Evolutionary conservation across 2,113 vertebrate species (phyloP).

Genomic region (Menura novaehollandiae): DNA sequence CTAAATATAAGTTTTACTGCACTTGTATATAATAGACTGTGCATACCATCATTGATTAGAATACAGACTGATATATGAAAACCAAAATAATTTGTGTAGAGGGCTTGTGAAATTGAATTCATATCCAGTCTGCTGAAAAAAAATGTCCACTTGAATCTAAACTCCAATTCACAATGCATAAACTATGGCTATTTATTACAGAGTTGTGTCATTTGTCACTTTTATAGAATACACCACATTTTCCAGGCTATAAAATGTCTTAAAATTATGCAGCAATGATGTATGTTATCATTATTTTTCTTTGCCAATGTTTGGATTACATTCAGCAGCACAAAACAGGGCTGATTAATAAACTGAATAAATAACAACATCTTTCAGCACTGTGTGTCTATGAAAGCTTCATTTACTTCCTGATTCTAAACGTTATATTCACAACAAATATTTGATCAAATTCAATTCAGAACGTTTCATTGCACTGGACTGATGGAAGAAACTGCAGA

Average conservation of each 20-base stretch:
- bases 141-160: constrained; percentile 46
- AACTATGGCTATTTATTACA: constrained; percentile 69
- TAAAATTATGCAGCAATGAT: constrained; percentile 72
- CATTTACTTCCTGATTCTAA: constrained; percentile 64
- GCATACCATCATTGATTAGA: constrained; percentile 18
- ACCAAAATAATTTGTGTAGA: constrained; percentile 42
- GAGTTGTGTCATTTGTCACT: constrained; percentile 70
- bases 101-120: constrained; percentile 53
- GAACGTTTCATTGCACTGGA: neutral
- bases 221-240: constrained; percentile 71
- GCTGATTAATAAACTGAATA: constrained; percentile 73
- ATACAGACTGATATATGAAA: constrained; percentile 23
- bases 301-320: constrained; percentile 64
- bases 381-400: constrained; percentile 50
- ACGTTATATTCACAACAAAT: constrained; percentile 40
- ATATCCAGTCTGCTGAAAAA: constrained; percentile 24
- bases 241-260: constrained; percentile 70
- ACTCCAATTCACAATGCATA: constrained; percentile 60
- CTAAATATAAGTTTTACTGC: neutral
- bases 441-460: constrained; percentile 51
- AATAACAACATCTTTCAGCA: constrained; percentile 67
- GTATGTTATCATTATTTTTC: constrained; percentile 69
- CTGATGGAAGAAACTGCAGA: constrained; percentile 22
- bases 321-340: constrained; percentile 59
- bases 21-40: neutral